Evolutionary conservation across 2,113 vertebrate species (phyloP).

Genomic region (Nothocercus nigrocapillus): DNA sequence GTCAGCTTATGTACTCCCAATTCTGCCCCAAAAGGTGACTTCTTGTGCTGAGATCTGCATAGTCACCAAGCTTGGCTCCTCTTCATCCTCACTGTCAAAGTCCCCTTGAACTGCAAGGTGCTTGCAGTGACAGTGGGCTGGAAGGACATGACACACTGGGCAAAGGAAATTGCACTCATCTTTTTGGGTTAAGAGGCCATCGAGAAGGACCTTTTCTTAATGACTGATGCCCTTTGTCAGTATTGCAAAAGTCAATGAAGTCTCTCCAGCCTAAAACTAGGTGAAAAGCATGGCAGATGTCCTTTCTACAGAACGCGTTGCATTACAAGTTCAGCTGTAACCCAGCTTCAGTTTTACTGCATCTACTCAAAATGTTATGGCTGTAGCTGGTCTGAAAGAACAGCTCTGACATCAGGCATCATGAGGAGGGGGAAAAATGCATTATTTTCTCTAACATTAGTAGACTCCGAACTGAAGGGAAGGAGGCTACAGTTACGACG

Average conservation of each 20-base stretch:
- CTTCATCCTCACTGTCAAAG: neutral
- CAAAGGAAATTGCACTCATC: neutral
- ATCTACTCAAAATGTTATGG: neutral
- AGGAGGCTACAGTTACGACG: neutral
- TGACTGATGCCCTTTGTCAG: neutral
- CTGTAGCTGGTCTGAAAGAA: neutral
- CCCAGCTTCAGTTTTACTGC: neutral
- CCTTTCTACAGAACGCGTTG: neutral
- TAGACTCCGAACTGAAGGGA: neutral
- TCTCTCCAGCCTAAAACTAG: neutral
- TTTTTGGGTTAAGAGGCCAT: neutral
- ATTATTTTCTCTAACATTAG: neutral
- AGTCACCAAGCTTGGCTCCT: neutral
- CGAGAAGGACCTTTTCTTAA: neutral
- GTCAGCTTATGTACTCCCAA: too few species aligned
- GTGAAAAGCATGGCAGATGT: neutral
- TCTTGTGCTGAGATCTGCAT: neutral
- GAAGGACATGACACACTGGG: neutral
- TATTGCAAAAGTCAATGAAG: neutral
- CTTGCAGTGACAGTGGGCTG: neutral
- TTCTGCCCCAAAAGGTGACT: neutral
- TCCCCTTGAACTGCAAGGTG: fast-evolving
- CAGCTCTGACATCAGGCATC: neutral
- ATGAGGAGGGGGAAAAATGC: neutral
- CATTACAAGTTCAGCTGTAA: neutral